phyloP scores from a whole-genome alignment of 1,140 invertebrate species.

The Sesamia nonagrioides region DNA sequence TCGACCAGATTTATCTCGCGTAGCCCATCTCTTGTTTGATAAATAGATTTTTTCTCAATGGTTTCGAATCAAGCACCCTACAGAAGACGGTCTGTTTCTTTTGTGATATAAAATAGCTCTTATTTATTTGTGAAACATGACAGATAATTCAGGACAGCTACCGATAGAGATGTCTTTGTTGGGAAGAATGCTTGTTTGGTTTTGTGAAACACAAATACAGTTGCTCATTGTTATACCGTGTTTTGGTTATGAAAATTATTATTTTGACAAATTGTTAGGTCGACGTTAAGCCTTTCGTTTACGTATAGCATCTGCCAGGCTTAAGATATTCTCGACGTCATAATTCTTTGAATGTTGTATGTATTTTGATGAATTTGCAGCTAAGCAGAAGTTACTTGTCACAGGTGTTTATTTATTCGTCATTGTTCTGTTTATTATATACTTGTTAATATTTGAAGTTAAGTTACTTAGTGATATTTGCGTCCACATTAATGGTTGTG shows the following conservation, averaged over 20 bases:
- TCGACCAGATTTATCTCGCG: slow-evolving; percentile 74
- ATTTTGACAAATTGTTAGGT: slow-evolving; percentile 84
- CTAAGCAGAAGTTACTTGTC: slow-evolving; percentile 19
- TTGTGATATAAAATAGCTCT: slow-evolving; percentile 81
- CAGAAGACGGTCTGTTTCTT: slow-evolving; percentile 67
- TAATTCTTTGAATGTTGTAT: slow-evolving; percentile 55
- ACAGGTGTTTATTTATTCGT: slow-evolving; percentile 29
- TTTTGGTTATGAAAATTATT: slow-evolving; percentile 84
- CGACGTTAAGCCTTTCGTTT: slow-evolving; percentile 75
- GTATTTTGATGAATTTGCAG: slow-evolving; percentile 53
- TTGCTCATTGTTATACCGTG: slow-evolving; percentile 72
- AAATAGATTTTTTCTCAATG: slow-evolving; percentile 81
- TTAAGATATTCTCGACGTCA: slow-evolving; percentile 53
- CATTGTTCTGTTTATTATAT: slow-evolving; percentile 7
- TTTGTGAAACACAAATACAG: slow-evolving; percentile 72
- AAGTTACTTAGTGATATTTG: background rate
- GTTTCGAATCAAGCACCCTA: slow-evolving; percentile 71
- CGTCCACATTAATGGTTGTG: background rate
- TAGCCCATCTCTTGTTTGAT: slow-evolving; percentile 79
- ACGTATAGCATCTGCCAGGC: slow-evolving; percentile 60
- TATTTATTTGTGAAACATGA: slow-evolving; percentile 84
- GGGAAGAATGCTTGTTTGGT: slow-evolving; percentile 74
- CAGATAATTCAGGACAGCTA: slow-evolving; percentile 80
- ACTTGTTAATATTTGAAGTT: slow-evolving; percentile 13
- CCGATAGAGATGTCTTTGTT: slow-evolving; percentile 83